phyloP scores from a whole-genome alignment of 2,888 invertebrate species.

The Stegophylla sp. region DNA sequence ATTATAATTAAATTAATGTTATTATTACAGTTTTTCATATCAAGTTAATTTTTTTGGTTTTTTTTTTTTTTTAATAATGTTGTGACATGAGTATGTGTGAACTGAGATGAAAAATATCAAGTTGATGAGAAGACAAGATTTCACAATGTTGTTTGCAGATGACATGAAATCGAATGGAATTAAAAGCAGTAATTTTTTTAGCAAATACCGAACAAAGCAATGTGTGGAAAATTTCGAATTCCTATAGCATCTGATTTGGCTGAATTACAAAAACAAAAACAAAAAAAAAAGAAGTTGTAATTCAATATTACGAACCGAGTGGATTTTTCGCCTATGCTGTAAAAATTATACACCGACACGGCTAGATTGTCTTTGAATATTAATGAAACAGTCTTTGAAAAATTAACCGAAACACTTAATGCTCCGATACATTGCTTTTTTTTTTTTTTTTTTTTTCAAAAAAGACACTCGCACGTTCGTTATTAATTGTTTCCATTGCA shows the following conservation, averaged over 20 bases:
- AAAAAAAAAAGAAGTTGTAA: too few relatives aligned
- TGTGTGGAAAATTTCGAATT: not conserved
- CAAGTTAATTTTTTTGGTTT: too few relatives aligned
- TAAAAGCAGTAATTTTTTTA: not conserved
- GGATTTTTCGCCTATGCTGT: not conserved
- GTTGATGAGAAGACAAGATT: constrained; percentile 21
- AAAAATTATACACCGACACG: not conserved
- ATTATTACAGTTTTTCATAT: too few relatives aligned
- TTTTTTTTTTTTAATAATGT: constrained; percentile 38
- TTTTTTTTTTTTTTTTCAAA: too few relatives aligned
- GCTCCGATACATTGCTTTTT: too few relatives aligned
- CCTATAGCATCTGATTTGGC: too few relatives aligned
- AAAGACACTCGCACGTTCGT: constrained; percentile 8
- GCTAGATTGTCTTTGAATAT: not conserved
- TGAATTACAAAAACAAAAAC: not conserved
- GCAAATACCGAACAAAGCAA: not conserved
- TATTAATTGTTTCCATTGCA: constrained; percentile 20
- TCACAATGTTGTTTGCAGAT: constrained; percentile 42
- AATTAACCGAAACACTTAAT: not conserved
- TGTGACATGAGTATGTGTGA: not conserved
- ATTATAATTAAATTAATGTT: too few relatives aligned
- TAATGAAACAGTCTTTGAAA: not conserved
- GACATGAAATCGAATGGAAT: constrained; percentile 10
- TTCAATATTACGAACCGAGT: too few relatives aligned
- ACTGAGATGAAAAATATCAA: constrained; percentile 2